Percentiles rank a stretch among this genome's conserved stretches.
Evolutionary conservation across 2,888 invertebrate species (phyloP).

Genomic region (Tetranychus piercei): DNA sequence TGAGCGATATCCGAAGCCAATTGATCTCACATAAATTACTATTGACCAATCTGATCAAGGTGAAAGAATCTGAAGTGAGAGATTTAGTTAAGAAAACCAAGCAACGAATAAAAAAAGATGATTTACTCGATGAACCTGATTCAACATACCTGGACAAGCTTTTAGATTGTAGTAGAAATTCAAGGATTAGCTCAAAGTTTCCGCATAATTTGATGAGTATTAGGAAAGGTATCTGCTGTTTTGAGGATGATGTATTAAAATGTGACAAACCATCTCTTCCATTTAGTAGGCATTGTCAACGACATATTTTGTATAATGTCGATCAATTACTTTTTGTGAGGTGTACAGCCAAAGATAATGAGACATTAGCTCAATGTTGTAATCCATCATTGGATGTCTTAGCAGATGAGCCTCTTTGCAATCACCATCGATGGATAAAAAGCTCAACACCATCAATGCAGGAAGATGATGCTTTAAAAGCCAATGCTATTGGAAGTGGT

Average conservation of each 20-base stretch:
- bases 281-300: slow-evolving; percentile 58
- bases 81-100: background rate
- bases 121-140: background rate
- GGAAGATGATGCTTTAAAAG: background rate
- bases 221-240: slow-evolving; percentile 29
- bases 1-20: slow-evolving; percentile 16
- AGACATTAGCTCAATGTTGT: slow-evolving; percentile 53
- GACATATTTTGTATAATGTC: slow-evolving; percentile 48
- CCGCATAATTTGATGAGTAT: slow-evolving; percentile 16
- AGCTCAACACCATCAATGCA: background rate
- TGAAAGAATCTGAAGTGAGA: slow-evolving; percentile 12
- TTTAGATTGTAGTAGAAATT: background rate
- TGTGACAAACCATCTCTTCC: slow-evolving; percentile 43
- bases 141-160: slow-evolving; percentile 3
- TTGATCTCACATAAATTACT: slow-evolving; percentile 17
- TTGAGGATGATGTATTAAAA: slow-evolving; percentile 27
- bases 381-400: slow-evolving; percentile 56
- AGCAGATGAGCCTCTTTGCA: slow-evolving; percentile 63
- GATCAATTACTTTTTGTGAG: slow-evolving; percentile 63
- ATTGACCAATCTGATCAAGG: slow-evolving; percentile 14
- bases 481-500: too few relatives aligned
- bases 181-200: slow-evolving; percentile 3
- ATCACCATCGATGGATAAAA: slow-evolving; percentile 47
- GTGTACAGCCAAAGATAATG: slow-evolving; percentile 54
- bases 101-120: background rate